These are phyloP conservation scores for Drosophila ochracea DNA, from an alignment of 2,888 invertebrate species.

Conservation along the genomic window DNA sequence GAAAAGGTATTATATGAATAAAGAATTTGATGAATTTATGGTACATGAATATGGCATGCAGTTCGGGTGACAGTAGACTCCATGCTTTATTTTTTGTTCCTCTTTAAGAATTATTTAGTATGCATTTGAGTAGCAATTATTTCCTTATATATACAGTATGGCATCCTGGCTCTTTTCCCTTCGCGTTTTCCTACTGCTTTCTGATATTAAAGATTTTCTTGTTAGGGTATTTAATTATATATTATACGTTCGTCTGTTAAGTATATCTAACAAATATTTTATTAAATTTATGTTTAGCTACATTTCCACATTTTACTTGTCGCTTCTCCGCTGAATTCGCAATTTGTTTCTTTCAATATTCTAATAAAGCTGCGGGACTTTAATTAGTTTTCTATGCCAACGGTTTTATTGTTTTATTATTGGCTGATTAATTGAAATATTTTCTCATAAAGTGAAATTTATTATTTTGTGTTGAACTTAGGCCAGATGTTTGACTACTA, in stretches of 20 bases:
- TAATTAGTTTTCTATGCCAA: constrained; percentile 25
- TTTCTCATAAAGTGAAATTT: constrained; percentile 40
- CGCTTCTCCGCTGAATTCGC: background rate
- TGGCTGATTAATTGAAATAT: constrained; percentile 24
- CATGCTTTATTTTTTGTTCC: background rate
- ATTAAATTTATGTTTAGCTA: background rate
- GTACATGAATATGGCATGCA: constrained; percentile 11
- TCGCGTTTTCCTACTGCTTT: background rate
- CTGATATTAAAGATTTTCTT: background rate
- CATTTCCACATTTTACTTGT: background rate
- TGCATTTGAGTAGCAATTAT: background rate
- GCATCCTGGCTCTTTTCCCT: background rate
- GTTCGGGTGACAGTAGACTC: background rate
- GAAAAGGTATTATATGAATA: constrained; percentile 7
- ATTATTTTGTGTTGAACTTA: constrained; percentile 15
- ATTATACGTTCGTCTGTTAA: background rate
- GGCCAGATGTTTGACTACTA: background rate
- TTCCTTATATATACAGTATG: background rate
- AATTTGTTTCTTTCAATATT: constrained; percentile 2
- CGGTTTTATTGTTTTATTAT: constrained; percentile 16
- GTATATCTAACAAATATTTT: background rate
- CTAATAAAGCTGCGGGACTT: constrained; percentile 21
- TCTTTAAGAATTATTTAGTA: background rate
- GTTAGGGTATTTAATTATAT: background rate
- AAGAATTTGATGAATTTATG: background rate